phyloP scores from a whole-genome alignment of 2,797 vertebrate species.

The Pygocentrus nattereri region DNA sequence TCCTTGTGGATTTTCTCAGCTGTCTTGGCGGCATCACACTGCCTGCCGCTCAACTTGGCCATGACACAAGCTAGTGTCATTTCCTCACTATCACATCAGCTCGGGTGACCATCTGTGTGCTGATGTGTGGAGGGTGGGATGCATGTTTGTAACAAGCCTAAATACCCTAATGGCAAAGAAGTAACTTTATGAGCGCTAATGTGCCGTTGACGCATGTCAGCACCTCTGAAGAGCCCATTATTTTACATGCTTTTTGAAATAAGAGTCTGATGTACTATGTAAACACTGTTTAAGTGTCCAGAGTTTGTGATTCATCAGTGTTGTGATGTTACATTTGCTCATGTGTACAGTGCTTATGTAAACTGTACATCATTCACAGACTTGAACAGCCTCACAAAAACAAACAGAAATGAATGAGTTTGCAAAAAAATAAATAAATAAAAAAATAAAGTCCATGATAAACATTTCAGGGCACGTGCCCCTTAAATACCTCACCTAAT shows the following conservation, averaged over 20 bases:
- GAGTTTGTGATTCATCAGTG: no score
- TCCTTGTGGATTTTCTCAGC: constrained; percentile 67
- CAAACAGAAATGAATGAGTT: no score
- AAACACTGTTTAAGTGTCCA: background rate
- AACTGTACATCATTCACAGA: no score
- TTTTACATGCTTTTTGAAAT: background rate
- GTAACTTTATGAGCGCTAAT: no score
- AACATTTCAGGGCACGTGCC: no score
- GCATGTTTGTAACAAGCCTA: background rate
- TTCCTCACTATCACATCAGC: constrained; percentile 39
- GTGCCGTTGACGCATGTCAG: no score
- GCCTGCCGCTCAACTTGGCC: constrained; percentile 43
- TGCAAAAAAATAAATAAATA: no score
- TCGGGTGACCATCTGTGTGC: constrained; percentile 27
- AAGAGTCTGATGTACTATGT: background rate
- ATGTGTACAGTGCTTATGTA: no score
- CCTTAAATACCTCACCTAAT: no score
- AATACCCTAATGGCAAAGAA: background rate
- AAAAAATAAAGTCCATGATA: no score
- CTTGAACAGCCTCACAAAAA: no score
- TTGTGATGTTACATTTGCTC: no score
- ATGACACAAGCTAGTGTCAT: constrained; percentile 41
- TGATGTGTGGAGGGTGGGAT: constrained; percentile 14
- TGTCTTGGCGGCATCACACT: constrained; percentile 48
- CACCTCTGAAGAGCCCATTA: background rate